Evolutionary conservation across 2,888 invertebrate species (phyloP), one percentile per base, ranked within the genome.

Genomic region (Augochlorella aurata): DNA sequence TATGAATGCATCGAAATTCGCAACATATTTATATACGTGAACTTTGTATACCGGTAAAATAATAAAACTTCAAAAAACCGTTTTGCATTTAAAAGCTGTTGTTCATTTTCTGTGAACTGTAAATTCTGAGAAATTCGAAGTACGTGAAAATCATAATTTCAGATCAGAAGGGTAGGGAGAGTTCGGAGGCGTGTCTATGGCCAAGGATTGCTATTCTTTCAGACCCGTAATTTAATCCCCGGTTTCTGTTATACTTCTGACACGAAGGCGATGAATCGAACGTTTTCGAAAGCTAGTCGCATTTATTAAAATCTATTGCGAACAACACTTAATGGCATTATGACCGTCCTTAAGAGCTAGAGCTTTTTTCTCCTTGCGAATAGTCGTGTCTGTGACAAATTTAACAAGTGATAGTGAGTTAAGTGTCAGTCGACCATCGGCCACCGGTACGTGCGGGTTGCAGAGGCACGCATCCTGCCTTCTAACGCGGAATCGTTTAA

Each of bases 381-480:
- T 66, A 58, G 52, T 50, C 21, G 21, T 44, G 61, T n/a, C 68
- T 49, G 47, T 21, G 54, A 76, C 75, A 71, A 81, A 76, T 81
- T 81, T 77, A 77, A 65, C 83, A 77, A 74, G 74, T 21, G 67
- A 70, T 49, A 47, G 70, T 24, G 75, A 18, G 73, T n/a, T 47
- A 78, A 73, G 65, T 79, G 79, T 82, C 74, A 84, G 82, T 84
- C 77, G 79, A 54, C 61, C 79, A 65, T 76, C 79, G 68, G 71
- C 82, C 79, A 77, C 70, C 79, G 83, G 83, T 73, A 74, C 74
- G 79, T 74, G 52, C 71, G 71, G 76, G 14, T 79, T 69, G 54
- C 29, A 38, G 24, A 74, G 63, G 47, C 47, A 50, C 38, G 74
- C 68, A 68, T 74, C 52, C 21, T 12, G 58, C 21, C 16, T 61